A percentile compares a stretch with the other conserved stretches of the same genome.
phyloP scores from a whole-genome alignment of 2,797 vertebrate genomes.

The Mastacembelus armatus region DNA sequence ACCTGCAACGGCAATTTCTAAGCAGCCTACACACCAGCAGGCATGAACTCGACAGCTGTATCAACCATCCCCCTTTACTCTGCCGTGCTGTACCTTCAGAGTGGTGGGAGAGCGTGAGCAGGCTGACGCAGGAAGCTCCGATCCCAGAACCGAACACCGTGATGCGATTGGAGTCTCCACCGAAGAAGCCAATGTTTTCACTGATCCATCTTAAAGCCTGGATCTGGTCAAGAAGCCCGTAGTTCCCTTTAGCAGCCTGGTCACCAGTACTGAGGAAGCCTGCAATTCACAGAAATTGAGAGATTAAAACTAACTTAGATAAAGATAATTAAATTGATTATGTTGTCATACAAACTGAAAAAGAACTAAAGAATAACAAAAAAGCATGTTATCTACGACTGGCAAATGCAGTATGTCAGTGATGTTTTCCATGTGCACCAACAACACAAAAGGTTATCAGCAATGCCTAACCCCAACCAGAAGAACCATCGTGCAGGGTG shows the following conservation, averaged over 20 bases:
- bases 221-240: conserved; percentile 97
- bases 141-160: conserved; percentile 98
- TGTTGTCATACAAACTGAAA: neutral
- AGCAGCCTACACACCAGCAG: conserved; percentile 49
- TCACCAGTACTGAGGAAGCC: conserved; percentile 98
- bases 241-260: conserved; percentile 99
- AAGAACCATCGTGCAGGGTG: conserved; percentile 36
- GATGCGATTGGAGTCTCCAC: conserved; percentile 96
- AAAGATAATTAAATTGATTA: neutral
- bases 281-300: conserved; percentile 64
- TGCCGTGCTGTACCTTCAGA: conserved; percentile 90
- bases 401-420: neutral
- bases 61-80: neutral
- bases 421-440: neutral
- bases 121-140: conserved; percentile 97
- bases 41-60: conserved; percentile 35
- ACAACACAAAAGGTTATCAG: conserved; percentile 27
- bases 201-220: conserved; percentile 98
- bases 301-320: conserved; percentile 1
- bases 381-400: neutral
- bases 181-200: conserved; percentile 98
- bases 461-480: conserved; percentile 8
- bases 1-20: conserved; percentile 48
- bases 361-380: neutral
- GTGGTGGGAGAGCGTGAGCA: conserved; percentile 97